A percentile compares a stretch with the other conserved stretches of the same genome.
Conservation (phyloP, 2,888 invertebrate genomes). For the Orchesella flavescens region DNA sequence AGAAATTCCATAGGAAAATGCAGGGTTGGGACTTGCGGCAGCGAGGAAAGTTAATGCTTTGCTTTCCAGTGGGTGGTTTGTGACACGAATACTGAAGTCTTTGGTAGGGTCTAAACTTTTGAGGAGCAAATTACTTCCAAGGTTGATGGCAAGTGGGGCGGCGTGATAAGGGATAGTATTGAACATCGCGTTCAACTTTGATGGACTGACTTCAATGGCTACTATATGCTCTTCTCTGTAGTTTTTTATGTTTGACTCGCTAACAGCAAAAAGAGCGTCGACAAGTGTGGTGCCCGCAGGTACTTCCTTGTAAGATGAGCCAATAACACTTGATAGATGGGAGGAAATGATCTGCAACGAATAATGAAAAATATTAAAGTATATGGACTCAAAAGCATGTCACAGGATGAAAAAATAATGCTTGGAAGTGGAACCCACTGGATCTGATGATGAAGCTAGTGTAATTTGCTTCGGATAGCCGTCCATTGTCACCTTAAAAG, state of each 20-base stretch:
- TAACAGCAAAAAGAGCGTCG: no score
- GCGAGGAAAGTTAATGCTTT: constrained; percentile 31
- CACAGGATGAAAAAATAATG: no score
- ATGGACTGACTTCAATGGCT: constrained; percentile 62
- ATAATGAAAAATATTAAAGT: no score
- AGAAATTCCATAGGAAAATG: constrained; percentile 17
- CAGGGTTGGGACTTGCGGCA: constrained; percentile 25
- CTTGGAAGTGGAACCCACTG: no score
- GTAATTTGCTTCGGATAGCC: background rate
- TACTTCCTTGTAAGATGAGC: constrained; percentile 45
- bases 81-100: constrained; percentile 1
- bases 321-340: constrained; percentile 66
- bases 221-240: constrained; percentile 69
- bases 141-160: constrained; percentile 63
- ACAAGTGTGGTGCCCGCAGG: background rate
- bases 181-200: constrained; percentile 63
- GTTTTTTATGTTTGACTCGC: constrained; percentile 59
- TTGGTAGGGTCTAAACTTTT: constrained; percentile 51
- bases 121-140: constrained; percentile 64
- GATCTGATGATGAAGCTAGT: constrained; percentile 64
- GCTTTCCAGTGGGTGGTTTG: constrained; percentile 66
- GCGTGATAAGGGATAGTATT: constrained; percentile 67
- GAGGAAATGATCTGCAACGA: constrained; percentile 60
- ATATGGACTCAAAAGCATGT: no score
- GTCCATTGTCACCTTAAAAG: background rate